Evolutionary conservation across 2,797 vertebrate species (phyloP), one percentile per base, ranked within the genome.

Genomic region (Gouania willdenowi): DNA sequence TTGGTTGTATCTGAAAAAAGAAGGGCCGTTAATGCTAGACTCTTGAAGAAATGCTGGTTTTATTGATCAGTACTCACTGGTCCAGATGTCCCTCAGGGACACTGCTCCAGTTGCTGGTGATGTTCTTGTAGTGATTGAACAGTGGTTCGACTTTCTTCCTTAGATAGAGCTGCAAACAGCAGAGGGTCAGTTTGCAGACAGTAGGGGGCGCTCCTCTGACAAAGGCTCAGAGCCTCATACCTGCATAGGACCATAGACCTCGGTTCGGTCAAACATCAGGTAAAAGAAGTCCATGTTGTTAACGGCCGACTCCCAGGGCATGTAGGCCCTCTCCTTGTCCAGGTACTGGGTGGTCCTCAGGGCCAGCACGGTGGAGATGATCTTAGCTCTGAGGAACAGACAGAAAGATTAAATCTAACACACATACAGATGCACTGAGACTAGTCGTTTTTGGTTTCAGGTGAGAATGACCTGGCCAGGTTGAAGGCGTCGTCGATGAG

Each of bases 211-310:
- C n/a, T n/a, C n/a, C n/a, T n/a, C n/a, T n/a, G n/a, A n/a, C n/a
- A n/a, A n/a, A n/a, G 17, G 17, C 3, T 3, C 7, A 21, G 7
- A 8, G 8, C 32, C 30, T 4, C 44, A 14, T 4, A 98, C 96
- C 92, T 89, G 79, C 91, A 98, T 93, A 43, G 38, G 62, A 5
- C 91, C 92, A 0, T 91, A 93, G 24, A 95, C 88, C 9, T 93
- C 89, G 0, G 77, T 87, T 51, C 94, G 93, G 66, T 98, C 96
- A 1, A 98, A 94, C 95, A 98, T 98, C 46, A 92, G 88, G 67
- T 73, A 68, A 75, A 92, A 93, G 81, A 92, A 98, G 34, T 60
- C 66, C 28, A 98, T 75, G 79, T 91, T 95, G 68, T 11, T 71
- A 12, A 95, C 43, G 0, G 93, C 90, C 0, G 92, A 87, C 29